A percentile compares a stretch with the other conserved stretches of the same genome.
These are phyloP conservation scores for Strigamia transsilvanica DNA, from an alignment of 2,888 invertebrate genomes.

Conservation along the genomic window DNA sequence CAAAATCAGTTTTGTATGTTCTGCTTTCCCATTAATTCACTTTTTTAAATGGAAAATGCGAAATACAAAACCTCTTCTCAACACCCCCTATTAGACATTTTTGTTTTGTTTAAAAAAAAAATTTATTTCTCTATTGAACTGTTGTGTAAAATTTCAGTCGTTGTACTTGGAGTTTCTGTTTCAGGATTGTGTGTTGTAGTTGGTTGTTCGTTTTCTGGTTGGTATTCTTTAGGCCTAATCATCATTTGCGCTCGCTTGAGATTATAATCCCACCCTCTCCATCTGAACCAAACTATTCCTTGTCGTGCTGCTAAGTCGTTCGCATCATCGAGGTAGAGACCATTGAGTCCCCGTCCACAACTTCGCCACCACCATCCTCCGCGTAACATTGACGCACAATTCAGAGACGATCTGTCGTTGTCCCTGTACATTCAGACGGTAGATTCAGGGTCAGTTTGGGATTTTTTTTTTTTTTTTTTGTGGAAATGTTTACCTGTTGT, in stretches of 20 bases:
- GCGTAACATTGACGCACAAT: conserved; percentile 92
- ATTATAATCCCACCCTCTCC: conserved; percentile 95
- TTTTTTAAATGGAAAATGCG: too few relatives aligned
- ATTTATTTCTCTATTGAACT: conserved; percentile 2
- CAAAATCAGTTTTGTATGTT: too few relatives aligned
- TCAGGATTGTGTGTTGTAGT: neutral
- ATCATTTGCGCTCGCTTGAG: conserved; percentile 88
- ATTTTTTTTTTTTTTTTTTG: neutral
- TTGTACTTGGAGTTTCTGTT: neutral
- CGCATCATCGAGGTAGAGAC: conserved; percentile 84
- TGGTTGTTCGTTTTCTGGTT: conserved; percentile 1
- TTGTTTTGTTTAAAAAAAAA: neutral
- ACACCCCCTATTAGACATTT: too few relatives aligned
- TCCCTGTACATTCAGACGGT: conserved; percentile 70
- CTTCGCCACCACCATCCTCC: conserved; percentile 98
- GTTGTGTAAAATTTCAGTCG: neutral
- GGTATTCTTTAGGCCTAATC: conserved; percentile 76
- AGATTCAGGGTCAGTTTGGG: neutral
- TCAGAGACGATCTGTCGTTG: conserved; percentile 87
- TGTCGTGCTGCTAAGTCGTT: conserved; percentile 87
- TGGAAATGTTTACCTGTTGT: conserved; percentile 74
- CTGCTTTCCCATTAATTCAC: too few relatives aligned
- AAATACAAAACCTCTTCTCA: too few relatives aligned
- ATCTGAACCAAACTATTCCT: conserved; percentile 94
- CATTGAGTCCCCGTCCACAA: conserved; percentile 88